Evolutionary conservation across 2,888 invertebrate genomes (phyloP), one percentile per base, ranked within the genome.

Genomic region (Salpingus planirostris): DNA sequence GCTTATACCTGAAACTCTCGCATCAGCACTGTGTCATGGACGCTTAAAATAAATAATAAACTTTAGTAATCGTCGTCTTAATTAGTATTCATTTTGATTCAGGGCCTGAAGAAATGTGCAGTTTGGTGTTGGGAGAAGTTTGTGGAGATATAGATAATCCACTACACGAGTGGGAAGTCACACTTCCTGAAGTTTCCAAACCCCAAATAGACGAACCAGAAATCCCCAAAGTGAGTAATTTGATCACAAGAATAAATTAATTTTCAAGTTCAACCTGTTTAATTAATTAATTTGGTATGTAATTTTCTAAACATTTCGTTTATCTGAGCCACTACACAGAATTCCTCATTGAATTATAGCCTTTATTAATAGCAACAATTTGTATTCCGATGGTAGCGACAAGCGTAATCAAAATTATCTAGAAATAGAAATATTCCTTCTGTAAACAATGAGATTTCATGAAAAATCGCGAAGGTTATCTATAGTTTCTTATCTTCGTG

Each of bases 141-240:
- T 95, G 93, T 57, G 88, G 84, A 2, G 82, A 83, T 44, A 80
- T 85, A 1, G 82, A 83, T 52, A 87, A 88, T 62, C 88, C 89
- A 0, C 76, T 80, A 31, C 85, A 89, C 55, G 85, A 90, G 54
- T 91, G 91, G 91, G 78, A 80, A 50, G 81, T 91, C 0, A 71
- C 79, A 2, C 82, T 91, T 52, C 88, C 90, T 1, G 85, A 85
- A 1, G 80, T 84, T 10, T 79, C 80, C 2, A 89, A 89, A 57
- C 87, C 87, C 3, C 62, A 73, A 0, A 61, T 76, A 3, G 65
- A 69, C 27, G 67, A 74, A 15, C 64, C 77, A 2, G 73, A 77
- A 5, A 61, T 79, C 13, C 84, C 87, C 0, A 68, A 77, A 57
- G 69, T 69, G 26, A 32, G 11, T n/a, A n/a, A n/a, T n/a, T n/a